A percentile compares a stretch with the other conserved stretches of the same genome.
Evolutionary conservation across 2,797 vertebrate species (phyloP).

Genomic region (Vespertilio murinus): DNA sequence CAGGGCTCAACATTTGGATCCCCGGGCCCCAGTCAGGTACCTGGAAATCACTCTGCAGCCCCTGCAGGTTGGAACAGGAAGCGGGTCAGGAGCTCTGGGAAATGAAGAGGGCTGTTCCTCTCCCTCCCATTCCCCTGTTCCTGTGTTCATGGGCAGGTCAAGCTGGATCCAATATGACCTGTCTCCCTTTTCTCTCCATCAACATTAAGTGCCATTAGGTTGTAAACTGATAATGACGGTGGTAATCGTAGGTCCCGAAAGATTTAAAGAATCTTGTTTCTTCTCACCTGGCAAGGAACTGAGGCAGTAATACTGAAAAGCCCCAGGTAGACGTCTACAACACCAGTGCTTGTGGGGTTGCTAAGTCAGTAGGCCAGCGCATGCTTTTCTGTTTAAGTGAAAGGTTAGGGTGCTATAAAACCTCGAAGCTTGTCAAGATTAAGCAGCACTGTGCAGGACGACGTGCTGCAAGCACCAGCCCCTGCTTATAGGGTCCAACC

Average conservation of each 20-base stretch:
- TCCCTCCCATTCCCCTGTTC: background rate
- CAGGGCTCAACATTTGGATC: constrained; percentile 5
- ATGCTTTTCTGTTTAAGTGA: constrained; percentile 56
- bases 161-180: background rate
- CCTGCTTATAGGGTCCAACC: constrained; percentile 39
- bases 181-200: background rate
- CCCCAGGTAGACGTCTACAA: background rate
- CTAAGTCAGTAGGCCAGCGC: background rate
- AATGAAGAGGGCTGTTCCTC: background rate
- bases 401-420: constrained; percentile 36
- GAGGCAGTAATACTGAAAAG: constrained; percentile 6
- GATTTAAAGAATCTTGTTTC: background rate
- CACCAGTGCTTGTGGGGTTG: background rate
- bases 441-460: background rate
- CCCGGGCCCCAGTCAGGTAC: background rate
- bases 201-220: background rate
- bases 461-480: background rate
- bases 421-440: constrained; percentile 51
- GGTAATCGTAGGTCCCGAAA: background rate
- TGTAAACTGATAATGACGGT: background rate
- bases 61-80: background rate
- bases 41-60: constrained; percentile 22
- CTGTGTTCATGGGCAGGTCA: background rate
- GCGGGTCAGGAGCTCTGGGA: constrained; percentile 5
- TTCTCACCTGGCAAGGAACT: background rate